Evolutionary conservation across 2,888 invertebrate species (phyloP), one percentile per base, ranked within the genome.

Genomic region (Lissocephala sabroskyi): DNA sequence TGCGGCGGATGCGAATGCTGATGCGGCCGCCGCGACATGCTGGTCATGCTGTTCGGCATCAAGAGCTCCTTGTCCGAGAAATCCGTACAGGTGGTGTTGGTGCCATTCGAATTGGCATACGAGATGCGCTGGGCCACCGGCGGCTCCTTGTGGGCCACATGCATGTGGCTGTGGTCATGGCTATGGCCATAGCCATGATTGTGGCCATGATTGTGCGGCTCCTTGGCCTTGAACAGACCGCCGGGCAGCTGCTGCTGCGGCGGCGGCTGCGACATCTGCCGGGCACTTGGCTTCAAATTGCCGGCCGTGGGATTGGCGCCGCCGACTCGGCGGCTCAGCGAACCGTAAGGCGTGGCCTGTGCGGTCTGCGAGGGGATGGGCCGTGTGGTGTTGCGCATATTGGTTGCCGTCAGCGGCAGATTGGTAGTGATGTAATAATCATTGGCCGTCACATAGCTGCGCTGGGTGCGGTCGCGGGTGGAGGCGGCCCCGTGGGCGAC

Each of bases 341-440:
- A 17, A 0, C 52, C 73, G 10, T 56, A 67, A 2, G 44, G 52
- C 28, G 55, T 17, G 1, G 41, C 37, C 30, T 64, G 58, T 1
- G 42, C 11, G 28, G 30, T 18, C 16, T 51, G 52, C 7, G 35
- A 32, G 1, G 51, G 35, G n/a, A 23, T 5, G 23, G 23, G 3
- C 3, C 23, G 23, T 3, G 23, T 10, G 0, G 57, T 41, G 3
- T 51, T 19, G 0, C 70, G 50, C 41, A 76, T 41, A 18, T 57
- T 64, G 6, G 49, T 46, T 3, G 58, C 13, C 26, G 63, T 65
- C 29, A 71, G 5, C 1, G 78, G 66, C 3, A 70, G 37, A 54
- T 65, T 71, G 1, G 71, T 53, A 3, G 78, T 66, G 9, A 71
- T 71, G 43, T 66, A 59, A 50, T 77, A 71, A 40, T 71, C 78